phyloP scores from a whole-genome alignment of 1,140 invertebrate species.

The Lepeophtheirus salmonis region DNA sequence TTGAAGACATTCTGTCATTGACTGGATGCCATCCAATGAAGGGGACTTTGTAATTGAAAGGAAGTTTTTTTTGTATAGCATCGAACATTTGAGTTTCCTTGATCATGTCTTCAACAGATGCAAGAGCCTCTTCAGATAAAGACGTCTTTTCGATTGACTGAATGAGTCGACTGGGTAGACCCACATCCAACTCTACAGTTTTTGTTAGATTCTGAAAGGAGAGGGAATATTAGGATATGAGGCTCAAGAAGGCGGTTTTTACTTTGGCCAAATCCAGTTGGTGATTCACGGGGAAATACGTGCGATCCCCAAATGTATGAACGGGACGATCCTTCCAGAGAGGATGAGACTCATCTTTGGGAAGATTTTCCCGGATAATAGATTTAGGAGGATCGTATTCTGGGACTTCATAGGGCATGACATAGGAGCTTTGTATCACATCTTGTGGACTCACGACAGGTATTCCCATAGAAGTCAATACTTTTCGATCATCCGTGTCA shows the following conservation, averaged over 20 bases:
- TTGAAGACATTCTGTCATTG: not conserved
- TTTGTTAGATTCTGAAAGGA: conserved; percentile 1
- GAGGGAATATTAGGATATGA: not conserved
- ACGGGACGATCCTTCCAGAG: not conserved
- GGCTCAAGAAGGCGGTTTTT: not conserved
- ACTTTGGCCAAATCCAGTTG: not conserved
- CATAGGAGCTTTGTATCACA: not conserved
- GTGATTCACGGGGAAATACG: not conserved
- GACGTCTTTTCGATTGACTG: not conserved
- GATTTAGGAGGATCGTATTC: not conserved
- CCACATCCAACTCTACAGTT: not conserved
- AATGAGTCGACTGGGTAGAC: not conserved
- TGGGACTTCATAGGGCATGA: not conserved
- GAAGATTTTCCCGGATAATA: not conserved
- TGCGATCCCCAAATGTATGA: not conserved
- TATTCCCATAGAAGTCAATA: not conserved
- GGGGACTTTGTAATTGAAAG: not conserved
- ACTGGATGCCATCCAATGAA: conserved; percentile 8
- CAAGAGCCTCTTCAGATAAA: not conserved
- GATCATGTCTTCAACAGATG: not conserved
- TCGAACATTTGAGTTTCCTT: conserved; percentile 4
- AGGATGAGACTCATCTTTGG: not conserved
- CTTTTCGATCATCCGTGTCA: not conserved
- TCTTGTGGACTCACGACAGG: not conserved
- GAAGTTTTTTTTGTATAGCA: conserved; percentile 9